Percentiles rank a stretch among this genome's conserved stretches.
These are phyloP conservation scores for Danaus chrysippus DNA, from an alignment of 2,888 invertebrate species.

Conservation along the genomic window DNA sequence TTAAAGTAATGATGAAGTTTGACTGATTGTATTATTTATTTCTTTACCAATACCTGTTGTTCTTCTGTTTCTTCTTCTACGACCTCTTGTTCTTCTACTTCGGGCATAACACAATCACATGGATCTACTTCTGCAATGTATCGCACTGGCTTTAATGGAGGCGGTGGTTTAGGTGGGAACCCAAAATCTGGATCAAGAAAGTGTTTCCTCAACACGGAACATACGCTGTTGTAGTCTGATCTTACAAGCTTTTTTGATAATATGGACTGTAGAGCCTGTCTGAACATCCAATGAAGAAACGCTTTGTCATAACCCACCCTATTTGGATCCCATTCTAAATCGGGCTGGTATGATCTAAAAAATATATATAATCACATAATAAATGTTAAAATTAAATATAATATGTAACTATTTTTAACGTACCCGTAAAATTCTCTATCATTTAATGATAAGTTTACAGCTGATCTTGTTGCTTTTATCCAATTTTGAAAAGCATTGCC, in stretches of 20 bases:
- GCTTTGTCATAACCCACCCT: slow-evolving; percentile 51
- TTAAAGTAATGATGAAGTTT: too few species aligned
- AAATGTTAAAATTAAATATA: not conserved
- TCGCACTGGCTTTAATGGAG: slow-evolving; percentile 40
- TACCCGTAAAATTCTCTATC: slow-evolving; percentile 43
- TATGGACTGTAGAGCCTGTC: slow-evolving; percentile 55
- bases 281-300: slow-evolving; percentile 67
- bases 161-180: slow-evolving; percentile 47
- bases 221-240: slow-evolving; percentile 43
- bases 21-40: too few species aligned
- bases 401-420: not conserved
- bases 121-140: slow-evolving; percentile 47
- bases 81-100: slow-evolving; percentile 46
- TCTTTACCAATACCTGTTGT: slow-evolving; percentile 17
- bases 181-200: slow-evolving; percentile 67
- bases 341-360: slow-evolving; percentile 62
- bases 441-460: slow-evolving; percentile 22
- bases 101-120: slow-evolving; percentile 59
- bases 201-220: slow-evolving; percentile 47
- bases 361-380: not conserved
- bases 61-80: slow-evolving; percentile 43
- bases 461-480: slow-evolving; percentile 48
- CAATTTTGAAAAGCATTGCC: slow-evolving; percentile 54
- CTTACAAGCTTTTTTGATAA: slow-evolving; percentile 44
- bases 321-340: slow-evolving; percentile 55